These are phyloP conservation scores for Myotis davidii DNA, from an alignment of 2,113 vertebrate species.

Conservation along the genomic window DNA sequence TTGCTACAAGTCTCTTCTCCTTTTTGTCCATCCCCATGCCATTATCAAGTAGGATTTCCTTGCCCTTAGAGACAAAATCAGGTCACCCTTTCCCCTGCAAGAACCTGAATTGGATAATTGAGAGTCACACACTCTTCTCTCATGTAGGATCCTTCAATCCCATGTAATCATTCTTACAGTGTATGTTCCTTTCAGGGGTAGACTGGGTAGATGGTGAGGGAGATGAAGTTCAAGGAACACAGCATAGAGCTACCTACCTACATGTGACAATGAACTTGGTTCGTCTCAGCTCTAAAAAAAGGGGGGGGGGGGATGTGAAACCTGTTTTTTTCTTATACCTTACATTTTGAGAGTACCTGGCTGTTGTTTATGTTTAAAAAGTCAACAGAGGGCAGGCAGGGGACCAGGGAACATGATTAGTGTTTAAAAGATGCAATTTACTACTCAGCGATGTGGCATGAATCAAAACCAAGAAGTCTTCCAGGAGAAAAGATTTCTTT, in stretches of 20 bases:
- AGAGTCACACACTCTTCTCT: neutral
- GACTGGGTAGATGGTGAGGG: neutral
- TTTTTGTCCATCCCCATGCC: too few relatives aligned
- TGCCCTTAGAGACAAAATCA: neutral
- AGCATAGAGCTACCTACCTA: neutral
- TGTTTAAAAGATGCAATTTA: slow-evolving; percentile 41
- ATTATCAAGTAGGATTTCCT: neutral
- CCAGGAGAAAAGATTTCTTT: slow-evolving; percentile 52
- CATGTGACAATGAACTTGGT: neutral
- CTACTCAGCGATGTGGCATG: neutral
- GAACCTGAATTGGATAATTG: neutral
- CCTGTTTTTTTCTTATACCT: neutral
- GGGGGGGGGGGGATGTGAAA: neutral
- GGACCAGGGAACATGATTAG: neutral
- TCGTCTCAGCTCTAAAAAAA: neutral
- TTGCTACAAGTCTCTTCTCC: neutral
- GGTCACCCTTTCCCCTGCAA: neutral
- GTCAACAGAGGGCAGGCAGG: slow-evolving; percentile 59
- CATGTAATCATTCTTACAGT: neutral
- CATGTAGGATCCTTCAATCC: fast-evolving
- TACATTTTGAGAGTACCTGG: slow-evolving; percentile 63
- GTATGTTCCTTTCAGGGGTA: neutral
- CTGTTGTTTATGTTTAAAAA: slow-evolving; percentile 59
- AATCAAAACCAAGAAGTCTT: slow-evolving; percentile 60
- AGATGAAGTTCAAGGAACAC: neutral